Base-by-base conservation (phyloP, 1,140 invertebrate genomes). In the Nephila pilipes region DNA sequence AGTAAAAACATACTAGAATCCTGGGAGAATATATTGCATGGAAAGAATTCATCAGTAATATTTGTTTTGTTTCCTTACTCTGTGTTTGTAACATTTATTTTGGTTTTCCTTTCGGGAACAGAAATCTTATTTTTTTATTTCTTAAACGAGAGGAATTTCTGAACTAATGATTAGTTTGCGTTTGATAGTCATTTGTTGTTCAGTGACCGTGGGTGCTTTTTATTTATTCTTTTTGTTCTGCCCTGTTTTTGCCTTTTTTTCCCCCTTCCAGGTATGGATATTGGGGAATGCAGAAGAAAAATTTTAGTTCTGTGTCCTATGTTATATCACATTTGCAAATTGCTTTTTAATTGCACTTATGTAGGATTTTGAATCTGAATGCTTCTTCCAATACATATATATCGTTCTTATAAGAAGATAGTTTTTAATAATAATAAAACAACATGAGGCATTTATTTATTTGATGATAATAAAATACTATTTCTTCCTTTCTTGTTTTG, bases 1-100 rank as follows among this genome's bases (percentile, higher is more conserved):
- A 32, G 29, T 32, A 75, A 75, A 75, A 75, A 75, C 38, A 55
- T 54, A 46, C 46, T 46, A 55, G n/a, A 46, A n/a, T 55, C 36
- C 80, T 81, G 38, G 20, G 36, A 38, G 80, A 55, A 81, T 81
- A 81, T n/a, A 81, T 81, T 81, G 54, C 80, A 81, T 22, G 80
- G 38, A 25, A 55, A 38, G 25, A 81, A 54, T 81, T 81, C 80
- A 46, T 46, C 80, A 54, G 80, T 16, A 81, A 54, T 81, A 81
- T 81, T 46, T 54, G 20, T 81, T 25, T 22, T 75, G 18, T 16
- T 75, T 75, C 80, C 14, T 75, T 25, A 29, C 22, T 81, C 10
- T 10, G 80, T 81, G 2, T 54, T 54, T 55, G 80, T 25, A 55
- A 81, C 36, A 81, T 81, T 81, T 55, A 55, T 81, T 55, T 75